These are phyloP conservation scores for Andinoacara biseriatus DNA, from an alignment of 2,113 vertebrate genomes.

Conservation along the genomic window DNA sequence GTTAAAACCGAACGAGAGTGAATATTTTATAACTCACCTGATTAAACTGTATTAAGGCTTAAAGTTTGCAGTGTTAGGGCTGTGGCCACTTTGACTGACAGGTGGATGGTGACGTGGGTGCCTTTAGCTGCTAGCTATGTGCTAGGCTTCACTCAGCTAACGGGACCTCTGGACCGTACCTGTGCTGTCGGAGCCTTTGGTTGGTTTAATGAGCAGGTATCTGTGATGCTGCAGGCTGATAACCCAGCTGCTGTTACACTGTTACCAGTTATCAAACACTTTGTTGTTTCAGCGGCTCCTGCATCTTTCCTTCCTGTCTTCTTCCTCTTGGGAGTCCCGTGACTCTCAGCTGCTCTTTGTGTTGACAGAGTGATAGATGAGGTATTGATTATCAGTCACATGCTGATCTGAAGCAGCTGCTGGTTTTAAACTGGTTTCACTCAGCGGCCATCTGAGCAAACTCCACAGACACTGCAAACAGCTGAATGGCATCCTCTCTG, in stretches of 20 bases:
- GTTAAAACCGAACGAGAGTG: not conserved
- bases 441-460: not conserved
- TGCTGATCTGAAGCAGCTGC: not conserved
- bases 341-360: not conserved
- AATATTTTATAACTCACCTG: not conserved
- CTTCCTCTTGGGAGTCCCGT: not conserved
- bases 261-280: not conserved
- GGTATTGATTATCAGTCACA: not conserved
- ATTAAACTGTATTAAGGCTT: not conserved
- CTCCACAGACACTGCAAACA: not conserved
- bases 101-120: too few relatives aligned
- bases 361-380: not conserved
- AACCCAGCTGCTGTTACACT: not conserved
- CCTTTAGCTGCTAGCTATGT: not conserved
- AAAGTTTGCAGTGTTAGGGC: not conserved
- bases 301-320: not conserved
- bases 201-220: not conserved
- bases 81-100: too few relatives aligned
- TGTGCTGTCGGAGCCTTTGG: accelerated
- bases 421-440: not conserved
- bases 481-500: not conserved
- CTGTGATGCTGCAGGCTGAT: not conserved
- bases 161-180: not conserved
- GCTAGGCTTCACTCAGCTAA: accelerated
- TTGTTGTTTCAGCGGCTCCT: not conserved